These are phyloP conservation scores for Batillaria attramentaria DNA, from an alignment of 1,140 invertebrate species.

Conservation along the genomic window DNA sequence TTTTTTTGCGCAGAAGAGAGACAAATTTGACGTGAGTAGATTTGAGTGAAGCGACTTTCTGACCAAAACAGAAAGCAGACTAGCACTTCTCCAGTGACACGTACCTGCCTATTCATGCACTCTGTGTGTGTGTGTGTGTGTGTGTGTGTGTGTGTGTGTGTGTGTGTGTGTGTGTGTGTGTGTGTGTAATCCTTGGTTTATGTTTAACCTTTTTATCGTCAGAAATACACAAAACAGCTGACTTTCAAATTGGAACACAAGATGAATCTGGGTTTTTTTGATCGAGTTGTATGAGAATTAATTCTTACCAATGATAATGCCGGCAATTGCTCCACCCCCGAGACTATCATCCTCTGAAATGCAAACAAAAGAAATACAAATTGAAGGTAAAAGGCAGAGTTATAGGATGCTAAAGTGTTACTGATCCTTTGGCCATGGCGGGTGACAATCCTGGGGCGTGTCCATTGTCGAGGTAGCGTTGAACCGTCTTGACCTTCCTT, in stretches of 20 bases:
- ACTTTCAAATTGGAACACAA: not conserved
- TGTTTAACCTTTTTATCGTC: not conserved
- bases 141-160: not conserved
- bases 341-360: not conserved
- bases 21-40: too few species aligned
- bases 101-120: not conserved
- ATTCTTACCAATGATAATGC: constrained; percentile 18
- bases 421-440: too few species aligned
- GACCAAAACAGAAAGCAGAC: too few species aligned
- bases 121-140: not conserved
- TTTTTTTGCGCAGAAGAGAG: too few species aligned
- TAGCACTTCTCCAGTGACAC: too few species aligned
- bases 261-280: not conserved
- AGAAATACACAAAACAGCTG: not conserved
- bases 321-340: constrained; percentile 1
- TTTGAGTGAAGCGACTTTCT: too few species aligned
- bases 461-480: too few species aligned
- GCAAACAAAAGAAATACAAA: too few species aligned
- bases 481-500: not conserved
- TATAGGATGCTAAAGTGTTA: too few species aligned
- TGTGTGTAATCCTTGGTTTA: not conserved
- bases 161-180: not conserved
- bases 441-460: too few species aligned
- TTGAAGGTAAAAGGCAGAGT: too few species aligned
- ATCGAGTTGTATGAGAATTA: not conserved